Conservation (phyloP, 1,140 invertebrate genomes). For the Holotrichia oblita region DNA sequence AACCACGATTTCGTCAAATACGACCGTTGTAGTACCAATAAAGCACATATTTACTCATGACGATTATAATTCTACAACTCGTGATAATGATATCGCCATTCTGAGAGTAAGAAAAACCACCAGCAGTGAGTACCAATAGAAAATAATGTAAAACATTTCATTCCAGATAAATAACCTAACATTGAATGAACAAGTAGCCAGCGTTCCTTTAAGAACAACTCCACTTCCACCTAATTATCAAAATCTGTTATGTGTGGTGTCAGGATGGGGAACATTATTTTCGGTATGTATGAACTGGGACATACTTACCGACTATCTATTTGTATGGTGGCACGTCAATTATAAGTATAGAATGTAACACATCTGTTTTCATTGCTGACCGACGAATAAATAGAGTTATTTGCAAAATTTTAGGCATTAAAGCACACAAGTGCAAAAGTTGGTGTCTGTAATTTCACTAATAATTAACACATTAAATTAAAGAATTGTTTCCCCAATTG, state of each 20-base stretch:
- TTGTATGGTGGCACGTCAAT: too few species aligned
- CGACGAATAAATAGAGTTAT: too few species aligned
- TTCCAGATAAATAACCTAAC: slow-evolving; percentile 3
- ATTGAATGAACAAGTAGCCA: background rate
- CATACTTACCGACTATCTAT: too few species aligned
- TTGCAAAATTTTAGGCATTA: too few species aligned
- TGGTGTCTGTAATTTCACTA: too few species aligned
- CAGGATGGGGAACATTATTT: background rate
- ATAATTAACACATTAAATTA: too few species aligned
- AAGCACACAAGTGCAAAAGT: too few species aligned
- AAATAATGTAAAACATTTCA: background rate
- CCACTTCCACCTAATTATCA: background rate
- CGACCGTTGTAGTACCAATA: slow-evolving; percentile 41
- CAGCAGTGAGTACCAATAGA: background rate
- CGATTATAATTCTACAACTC: slow-evolving; percentile 41
- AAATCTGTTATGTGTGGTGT: background rate
- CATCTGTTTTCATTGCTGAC: too few species aligned
- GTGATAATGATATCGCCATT: slow-evolving; percentile 47
- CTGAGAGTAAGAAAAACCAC: slow-evolving; percentile 44
- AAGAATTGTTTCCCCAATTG: too few species aligned
- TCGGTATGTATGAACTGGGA: background rate
- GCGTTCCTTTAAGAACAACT: background rate
- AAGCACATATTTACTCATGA: slow-evolving; percentile 43
- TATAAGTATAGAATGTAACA: too few species aligned
- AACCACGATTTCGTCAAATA: slow-evolving; percentile 17